Percentiles rank a stretch among this genome's conserved stretches.
These are phyloP conservation scores for Glossophaga mutica DNA, from an alignment of 2,797 vertebrate genomes.

Conservation along the genomic window DNA sequence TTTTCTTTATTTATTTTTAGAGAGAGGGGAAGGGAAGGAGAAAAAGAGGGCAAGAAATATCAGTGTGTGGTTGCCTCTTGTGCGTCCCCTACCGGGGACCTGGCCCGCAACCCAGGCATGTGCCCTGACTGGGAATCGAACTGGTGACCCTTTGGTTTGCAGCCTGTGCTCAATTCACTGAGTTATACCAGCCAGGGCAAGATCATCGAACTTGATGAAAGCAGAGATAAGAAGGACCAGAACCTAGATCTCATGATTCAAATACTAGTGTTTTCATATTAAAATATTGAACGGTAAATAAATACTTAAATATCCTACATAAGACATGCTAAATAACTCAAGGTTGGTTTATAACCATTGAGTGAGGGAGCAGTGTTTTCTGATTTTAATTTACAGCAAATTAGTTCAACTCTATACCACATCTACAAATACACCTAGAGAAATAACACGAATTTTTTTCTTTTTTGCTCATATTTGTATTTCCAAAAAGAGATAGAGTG, in stretches of 20 bases:
- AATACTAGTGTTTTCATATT: not conserved
- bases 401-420: not conserved
- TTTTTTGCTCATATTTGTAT: not conserved
- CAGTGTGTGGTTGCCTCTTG: too few species aligned
- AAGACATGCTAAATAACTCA: not conserved
- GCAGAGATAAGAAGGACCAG: not conserved
- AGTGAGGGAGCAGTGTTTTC: not conserved
- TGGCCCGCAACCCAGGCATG: too few species aligned
- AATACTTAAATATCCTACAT: not conserved
- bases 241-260: not conserved
- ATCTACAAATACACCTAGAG: not conserved
- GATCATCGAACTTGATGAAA: not conserved
- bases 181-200: not conserved
- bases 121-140: too few species aligned
- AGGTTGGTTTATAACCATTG: not conserved
- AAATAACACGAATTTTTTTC: not conserved
- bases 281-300: not conserved
- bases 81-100: too few species aligned
- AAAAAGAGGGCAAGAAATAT: too few species aligned
- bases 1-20: too few species aligned
- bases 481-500: not conserved
- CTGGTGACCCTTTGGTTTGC: too few species aligned
- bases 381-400: conserved; percentile 7
- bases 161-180: too few species aligned
- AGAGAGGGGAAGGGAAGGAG: too few species aligned